phyloP scores from a whole-genome alignment of 2,888 invertebrate genomes.

The Acanthococcus lagerstroemiae region DNA sequence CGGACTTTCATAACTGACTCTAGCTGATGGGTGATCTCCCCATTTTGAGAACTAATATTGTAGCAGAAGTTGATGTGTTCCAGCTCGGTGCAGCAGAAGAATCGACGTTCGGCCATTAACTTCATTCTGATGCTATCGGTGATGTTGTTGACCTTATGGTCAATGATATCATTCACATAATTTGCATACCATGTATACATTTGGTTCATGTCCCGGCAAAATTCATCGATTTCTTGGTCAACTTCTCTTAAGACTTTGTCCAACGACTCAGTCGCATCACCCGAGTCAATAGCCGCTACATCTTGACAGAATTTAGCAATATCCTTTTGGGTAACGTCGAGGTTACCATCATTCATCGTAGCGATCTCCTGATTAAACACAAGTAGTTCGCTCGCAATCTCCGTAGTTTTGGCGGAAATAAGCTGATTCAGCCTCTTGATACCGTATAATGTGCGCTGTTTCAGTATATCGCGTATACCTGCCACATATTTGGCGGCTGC shows the following conservation, averaged over 20 bases:
- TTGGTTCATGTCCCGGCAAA: neutral
- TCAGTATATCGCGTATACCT: constrained; percentile 7
- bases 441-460: neutral
- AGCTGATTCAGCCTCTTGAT: constrained; percentile 1
- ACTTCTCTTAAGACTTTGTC: neutral
- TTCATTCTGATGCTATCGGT: constrained; percentile 13
- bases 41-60: constrained; percentile 14
- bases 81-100: neutral
- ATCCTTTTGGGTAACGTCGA: constrained; percentile 3
- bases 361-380: constrained; percentile 1
- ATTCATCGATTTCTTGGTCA: neutral
- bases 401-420: constrained; percentile 8
- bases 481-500: constrained; percentile 1
- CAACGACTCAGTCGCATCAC: neutral
- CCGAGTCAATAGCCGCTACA: neutral
- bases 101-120: constrained; percentile 9
- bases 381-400: constrained; percentile 10
- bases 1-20: neutral
- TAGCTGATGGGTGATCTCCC: neutral
- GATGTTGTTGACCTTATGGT: constrained; percentile 13
- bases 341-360: neutral
- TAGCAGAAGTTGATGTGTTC: constrained; percentile 16
- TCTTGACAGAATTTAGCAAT: neutral
- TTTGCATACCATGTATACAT: constrained; percentile 18
- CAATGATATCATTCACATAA: constrained; percentile 3